Percentiles rank a stretch among this genome's conserved stretches.
Evolutionary conservation across 2,888 invertebrate genomes (phyloP).

Genomic region (Perithous albicinctus): DNA sequence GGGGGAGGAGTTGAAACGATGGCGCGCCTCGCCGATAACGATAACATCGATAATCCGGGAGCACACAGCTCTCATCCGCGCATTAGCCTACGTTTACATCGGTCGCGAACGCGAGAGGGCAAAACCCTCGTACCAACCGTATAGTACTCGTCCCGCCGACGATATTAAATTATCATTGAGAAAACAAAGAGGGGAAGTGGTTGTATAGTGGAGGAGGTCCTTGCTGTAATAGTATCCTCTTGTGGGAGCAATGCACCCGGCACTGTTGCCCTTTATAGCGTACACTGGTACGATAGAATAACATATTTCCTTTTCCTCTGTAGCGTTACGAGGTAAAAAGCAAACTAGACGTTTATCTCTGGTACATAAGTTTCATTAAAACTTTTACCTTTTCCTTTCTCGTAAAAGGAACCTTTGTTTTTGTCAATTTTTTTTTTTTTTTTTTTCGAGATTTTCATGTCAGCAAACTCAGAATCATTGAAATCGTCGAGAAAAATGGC

Average conservation of each 20-base stretch:
- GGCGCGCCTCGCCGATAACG: constrained; percentile 65
- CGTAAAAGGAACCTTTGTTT: not conserved
- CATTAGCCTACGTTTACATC: constrained; percentile 67
- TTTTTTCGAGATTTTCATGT: too few relatives aligned
- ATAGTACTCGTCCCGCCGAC: constrained; percentile 24
- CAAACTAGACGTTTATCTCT: constrained; percentile 31
- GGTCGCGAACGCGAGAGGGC: constrained; percentile 47
- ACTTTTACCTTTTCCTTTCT: not conserved
- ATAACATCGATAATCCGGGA: constrained; percentile 71
- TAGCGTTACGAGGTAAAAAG: not conserved
- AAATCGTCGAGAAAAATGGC: too few relatives aligned
- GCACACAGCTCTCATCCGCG: constrained; percentile 67
- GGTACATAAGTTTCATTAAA: constrained; percentile 19
- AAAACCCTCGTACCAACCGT: not conserved
- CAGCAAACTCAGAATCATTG: too few relatives aligned
- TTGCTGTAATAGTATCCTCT: constrained; percentile 44
- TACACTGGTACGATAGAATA: constrained; percentile 10
- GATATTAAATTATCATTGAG: constrained; percentile 77
- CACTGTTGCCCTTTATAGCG: constrained; percentile 50
- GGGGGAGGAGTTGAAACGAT: constrained; percentile 50
- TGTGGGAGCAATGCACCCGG: constrained; percentile 11
- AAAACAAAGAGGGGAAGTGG: constrained; percentile 69
- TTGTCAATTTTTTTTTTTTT: too few relatives aligned
- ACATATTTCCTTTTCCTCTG: constrained; percentile 30
- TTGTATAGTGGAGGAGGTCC: too few relatives aligned